These are phyloP conservation scores for Chelmon rostratus DNA, from an alignment of 2,797 vertebrate genomes.

Conservation along the genomic window DNA sequence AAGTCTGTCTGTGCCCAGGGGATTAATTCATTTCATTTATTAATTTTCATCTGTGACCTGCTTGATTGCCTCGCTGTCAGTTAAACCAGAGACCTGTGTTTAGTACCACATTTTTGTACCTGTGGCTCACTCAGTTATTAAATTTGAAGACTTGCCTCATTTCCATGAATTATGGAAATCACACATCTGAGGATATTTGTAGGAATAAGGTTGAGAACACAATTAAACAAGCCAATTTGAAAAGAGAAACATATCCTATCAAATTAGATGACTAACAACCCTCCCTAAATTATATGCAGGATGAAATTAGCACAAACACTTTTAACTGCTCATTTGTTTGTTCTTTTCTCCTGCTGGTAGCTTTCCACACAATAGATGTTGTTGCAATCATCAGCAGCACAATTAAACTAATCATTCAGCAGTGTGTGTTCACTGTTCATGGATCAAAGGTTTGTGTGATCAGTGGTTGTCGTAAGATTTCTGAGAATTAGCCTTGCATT, in stretches of 20 bases:
- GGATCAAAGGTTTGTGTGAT: slow-evolving; percentile 67
- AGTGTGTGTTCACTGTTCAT: slow-evolving; percentile 55
- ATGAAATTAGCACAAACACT: slow-evolving; percentile 63
- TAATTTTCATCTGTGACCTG: slow-evolving; percentile 59
- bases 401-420: slow-evolving; percentile 69
- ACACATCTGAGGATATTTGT: slow-evolving; percentile 68
- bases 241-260: slow-evolving; percentile 64
- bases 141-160: slow-evolving; percentile 72
- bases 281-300: slow-evolving; percentile 59
- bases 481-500: slow-evolving; percentile 59
- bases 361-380: slow-evolving; percentile 62
- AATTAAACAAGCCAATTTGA: slow-evolving; percentile 77
- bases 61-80: slow-evolving; percentile 60
- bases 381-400: slow-evolving; percentile 56
- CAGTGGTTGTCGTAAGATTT: slow-evolving; percentile 46
- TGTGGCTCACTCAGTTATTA: slow-evolving; percentile 70
- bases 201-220: slow-evolving; percentile 70
- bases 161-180: slow-evolving; percentile 80
- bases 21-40: slow-evolving; percentile 68
- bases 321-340: slow-evolving; percentile 59
- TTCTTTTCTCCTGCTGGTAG: slow-evolving; percentile 33
- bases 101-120: slow-evolving; percentile 50
- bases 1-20: slow-evolving; percentile 52
- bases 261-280: slow-evolving; percentile 72
- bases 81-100: slow-evolving; percentile 63